These are phyloP conservation scores for Papilio xuthus DNA, from an alignment of 1,140 invertebrate species.

Conservation along the genomic window DNA sequence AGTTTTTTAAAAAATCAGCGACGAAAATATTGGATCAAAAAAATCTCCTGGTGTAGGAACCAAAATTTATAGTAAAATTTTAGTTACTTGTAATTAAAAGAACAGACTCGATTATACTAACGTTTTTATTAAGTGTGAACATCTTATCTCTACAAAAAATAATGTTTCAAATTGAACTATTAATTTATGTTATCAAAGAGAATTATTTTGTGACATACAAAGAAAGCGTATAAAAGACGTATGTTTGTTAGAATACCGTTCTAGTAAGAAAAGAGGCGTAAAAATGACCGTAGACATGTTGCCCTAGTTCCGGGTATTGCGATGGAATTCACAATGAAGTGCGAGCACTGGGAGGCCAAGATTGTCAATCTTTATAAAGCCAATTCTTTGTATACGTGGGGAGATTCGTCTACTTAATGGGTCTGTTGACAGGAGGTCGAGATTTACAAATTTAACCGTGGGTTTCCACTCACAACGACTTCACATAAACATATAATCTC, in stretches of 20 bases:
- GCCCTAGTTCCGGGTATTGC: background rate
- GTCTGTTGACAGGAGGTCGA: background rate
- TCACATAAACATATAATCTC: too few species aligned
- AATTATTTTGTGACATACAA: background rate
- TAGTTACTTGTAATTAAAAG: too few species aligned
- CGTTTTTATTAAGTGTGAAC: too few species aligned
- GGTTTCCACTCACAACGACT: too few species aligned
- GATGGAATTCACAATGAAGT: slow-evolving; percentile 6
- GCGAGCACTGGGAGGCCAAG: background rate
- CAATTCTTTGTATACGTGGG: background rate
- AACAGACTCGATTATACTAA: too few species aligned
- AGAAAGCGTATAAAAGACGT: background rate
- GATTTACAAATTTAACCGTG: too few species aligned
- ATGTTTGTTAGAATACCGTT: background rate
- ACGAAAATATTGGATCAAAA: background rate
- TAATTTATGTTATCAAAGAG: background rate
- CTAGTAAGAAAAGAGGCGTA: background rate
- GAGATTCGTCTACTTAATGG: background rate
- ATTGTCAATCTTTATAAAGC: slow-evolving; percentile 21
- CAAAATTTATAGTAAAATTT: too few species aligned
- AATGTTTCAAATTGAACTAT: background rate
- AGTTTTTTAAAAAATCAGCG: background rate
- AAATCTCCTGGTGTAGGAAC: too few species aligned
- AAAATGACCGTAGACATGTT: slow-evolving; percentile 12
- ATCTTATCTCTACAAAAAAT: too few species aligned